Evolutionary conservation across 1,140 invertebrate species (phyloP), one percentile per base, ranked within the genome.

Genomic region (Trachelipus rathkii): DNA sequence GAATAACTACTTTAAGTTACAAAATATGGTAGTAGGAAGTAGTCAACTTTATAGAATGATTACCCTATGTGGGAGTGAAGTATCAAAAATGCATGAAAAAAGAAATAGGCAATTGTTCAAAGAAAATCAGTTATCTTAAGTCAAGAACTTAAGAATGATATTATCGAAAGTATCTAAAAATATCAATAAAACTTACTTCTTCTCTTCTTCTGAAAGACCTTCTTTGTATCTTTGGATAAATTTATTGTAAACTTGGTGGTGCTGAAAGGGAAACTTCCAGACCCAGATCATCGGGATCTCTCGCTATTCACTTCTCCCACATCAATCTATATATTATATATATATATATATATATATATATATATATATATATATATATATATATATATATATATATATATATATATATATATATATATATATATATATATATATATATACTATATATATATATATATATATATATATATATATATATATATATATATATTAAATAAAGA

Each of bases 161-260:
- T n/a, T n/a, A 33, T 33, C 6, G 6, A 33, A 33, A 33, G 33
- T 33, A 6, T 33, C 33, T 33, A 33, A 33, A 33, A 33, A 33
- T 33, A 33, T 3, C 2, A 33, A 6, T 6, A 33, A 33, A 15
- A 83, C 85, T 82, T 82, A 91, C 90, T 90, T 90, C 3, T 93
- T 84, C 79, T 93, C 91, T 75, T 95, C 93, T 76, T 90, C 87
- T 73, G 87, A 90, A 15, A 93, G 86, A n/a, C 90, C 91, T 68
- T 94, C 91, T 50, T 92, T 87, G 85, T 95, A 96, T 66, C 93
- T 86, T 84, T 92, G 89, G 95, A 86, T 95, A 96, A 87, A 97
- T 84, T 94, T 92, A 82, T 95, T 93, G 33, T 96, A 85, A 75
- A 88, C 93, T 85, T 91, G 91, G 15, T 91, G 86, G 15, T 90